Base-by-base conservation (phyloP, 2,113 vertebrate species). In the Cyrtonyx montezumae region DNA sequence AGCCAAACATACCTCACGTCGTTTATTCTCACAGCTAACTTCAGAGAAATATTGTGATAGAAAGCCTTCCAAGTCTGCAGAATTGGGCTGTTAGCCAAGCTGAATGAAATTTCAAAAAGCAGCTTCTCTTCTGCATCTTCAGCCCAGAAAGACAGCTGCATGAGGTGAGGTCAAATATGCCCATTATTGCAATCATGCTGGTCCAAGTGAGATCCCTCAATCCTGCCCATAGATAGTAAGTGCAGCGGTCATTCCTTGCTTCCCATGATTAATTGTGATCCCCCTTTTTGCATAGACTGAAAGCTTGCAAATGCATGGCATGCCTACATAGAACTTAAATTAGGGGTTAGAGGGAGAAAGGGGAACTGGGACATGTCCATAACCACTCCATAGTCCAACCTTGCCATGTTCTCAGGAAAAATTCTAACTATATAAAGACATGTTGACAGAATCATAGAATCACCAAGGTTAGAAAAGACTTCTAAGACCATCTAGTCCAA, bases 31-130 rank as follows among this genome's bases (percentile, higher is more conserved):
- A 90, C 91, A 96, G 95, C 62, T 86, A 88, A 59, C 73, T 93
- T 93, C 85, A 93, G 91, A 93, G 93, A 96, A 95, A 96, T 91
- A 93, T 87, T 96, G 67, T 85, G 87, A 91, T 62, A 91, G 95
- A 95, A 96, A 91, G 71, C 81, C 79, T 96, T 94, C 77, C 91
- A 95, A 90, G 73, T 93, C 94, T 94, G 82, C 69, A 71, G 65
- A 96, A 84, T 32, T 65, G 59, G 95, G 91, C 84, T 88, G 62
- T 85, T 91, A 90, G 90, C 82, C 90, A 96, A 93, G 56, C 46
- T 58, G 36, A 95, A 6, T 13, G 62, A 80, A 90, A 84, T 88
- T 79, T 90, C 86, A 92, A 65, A 95, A 91, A 88, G 43, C 67
- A 91, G 63, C n/a, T 82, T 82, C 59, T 71, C 46, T 85, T 85